Base-by-base conservation (phyloP, 2,113 vertebrate genomes). In the Hippocampus barbouri region DNA sequence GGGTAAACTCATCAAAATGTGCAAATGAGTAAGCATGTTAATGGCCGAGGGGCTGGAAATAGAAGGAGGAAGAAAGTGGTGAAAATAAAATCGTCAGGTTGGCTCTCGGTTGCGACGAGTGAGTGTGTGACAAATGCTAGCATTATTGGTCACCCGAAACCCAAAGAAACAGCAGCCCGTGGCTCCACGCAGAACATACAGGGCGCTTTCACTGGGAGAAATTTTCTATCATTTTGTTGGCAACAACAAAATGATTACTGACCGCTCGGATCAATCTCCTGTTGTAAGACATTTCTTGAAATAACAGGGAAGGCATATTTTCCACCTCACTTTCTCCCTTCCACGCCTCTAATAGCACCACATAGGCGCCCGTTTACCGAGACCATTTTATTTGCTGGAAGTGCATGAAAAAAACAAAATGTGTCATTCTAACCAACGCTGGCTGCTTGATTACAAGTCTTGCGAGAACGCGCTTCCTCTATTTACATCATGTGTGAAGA, bases 371-470 rank as follows among this genome's bases (percentile, higher is more conserved):
- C 34, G 43, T 87, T 84, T 88, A 86, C 85, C 82, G 79, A 85
- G 82, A 68, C 80, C 66, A 87, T 88, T 87, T 77, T 68, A 81
- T 81, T 84, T 75, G 60, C 79, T 73, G 69, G 73, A 79, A 66
- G 62, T 59, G 59, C 63, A 5, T 47, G 77, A 78, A 82, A 74
- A 82, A 74, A 85, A 80, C 76, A 83, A 84, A 49, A 75, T 54
- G 72, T 41, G 69, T 70, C 9, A 12, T 65, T 83, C 75, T 79
- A 85, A 88, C 90, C 86, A 85, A 77, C 67, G 54, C 61, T 34
- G 60, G 62, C 72, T 79, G 75, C 5, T 25, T 81, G 76, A 78
- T 77, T 84, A 70, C 63, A 71, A 70, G 72, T 68, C 43, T 68
- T 45, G 21, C 73, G 54, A 20, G 43, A 20, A 71, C 75, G 72